Evolutionary conservation across 2,888 invertebrate species (phyloP).

Genomic region (Perithous albicinctus): DNA sequence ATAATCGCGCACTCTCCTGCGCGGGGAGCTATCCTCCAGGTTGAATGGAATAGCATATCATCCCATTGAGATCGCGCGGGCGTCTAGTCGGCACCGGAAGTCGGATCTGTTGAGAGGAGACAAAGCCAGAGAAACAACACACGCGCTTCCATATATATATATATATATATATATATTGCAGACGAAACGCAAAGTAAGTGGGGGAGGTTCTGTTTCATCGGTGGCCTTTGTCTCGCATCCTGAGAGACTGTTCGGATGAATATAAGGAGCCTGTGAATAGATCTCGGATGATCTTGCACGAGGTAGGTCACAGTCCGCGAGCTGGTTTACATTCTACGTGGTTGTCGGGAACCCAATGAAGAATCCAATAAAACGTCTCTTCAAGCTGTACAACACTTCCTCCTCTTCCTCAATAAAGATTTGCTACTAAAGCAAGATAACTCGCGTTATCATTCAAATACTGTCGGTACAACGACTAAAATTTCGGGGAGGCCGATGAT

Average conservation of each 20-base stretch:
- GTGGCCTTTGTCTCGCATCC: conserved; percentile 84
- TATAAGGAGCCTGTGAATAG: conserved; percentile 81
- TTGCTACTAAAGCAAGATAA: not conserved
- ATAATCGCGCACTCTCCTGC: conserved; percentile 75
- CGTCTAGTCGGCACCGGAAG: conserved; percentile 83
- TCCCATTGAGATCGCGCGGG: conserved; percentile 80
- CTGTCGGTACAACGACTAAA: not conserved
- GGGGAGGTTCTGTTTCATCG: conserved; percentile 83
- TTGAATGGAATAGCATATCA: conserved; percentile 81
- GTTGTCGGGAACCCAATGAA: conserved; percentile 57
- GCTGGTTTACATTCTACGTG: conserved; percentile 67
- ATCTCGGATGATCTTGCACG: conserved; percentile 83
- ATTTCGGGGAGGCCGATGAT: not conserved
- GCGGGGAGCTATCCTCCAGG: conserved; percentile 73
- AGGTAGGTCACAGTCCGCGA: conserved; percentile 81
- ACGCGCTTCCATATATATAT: conserved; percentile 53
- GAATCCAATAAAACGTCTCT: conserved; percentile 54
- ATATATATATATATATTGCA: conserved; percentile 13
- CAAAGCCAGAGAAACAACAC: conserved; percentile 81
- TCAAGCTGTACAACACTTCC: not conserved
- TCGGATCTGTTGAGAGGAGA: conserved; percentile 83
- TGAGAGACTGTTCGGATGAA: conserved; percentile 81
- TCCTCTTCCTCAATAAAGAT: not conserved
- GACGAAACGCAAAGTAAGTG: conserved; percentile 45
- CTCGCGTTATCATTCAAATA: not conserved